Conservation (phyloP, 1,140 invertebrate genomes). For the Drosophila murphyi region DNA sequence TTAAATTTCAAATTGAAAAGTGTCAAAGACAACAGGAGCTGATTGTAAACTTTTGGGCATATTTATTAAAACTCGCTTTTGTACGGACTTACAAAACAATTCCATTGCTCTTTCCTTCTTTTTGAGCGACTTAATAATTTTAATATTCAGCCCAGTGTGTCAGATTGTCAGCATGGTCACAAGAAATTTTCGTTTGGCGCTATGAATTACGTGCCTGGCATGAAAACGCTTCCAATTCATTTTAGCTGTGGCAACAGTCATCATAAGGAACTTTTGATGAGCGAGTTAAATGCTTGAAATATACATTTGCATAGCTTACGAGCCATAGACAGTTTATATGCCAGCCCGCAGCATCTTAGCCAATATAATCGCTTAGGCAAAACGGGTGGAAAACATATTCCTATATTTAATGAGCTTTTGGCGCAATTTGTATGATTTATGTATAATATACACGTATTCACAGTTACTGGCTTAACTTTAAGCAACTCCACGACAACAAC, state of each 20-base stretch:
- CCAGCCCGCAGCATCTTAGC: not conserved
- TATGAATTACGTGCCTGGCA: slow-evolving; percentile 42
- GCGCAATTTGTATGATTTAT: slow-evolving; percentile 50
- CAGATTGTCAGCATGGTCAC: slow-evolving; percentile 36
- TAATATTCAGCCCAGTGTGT: slow-evolving; percentile 22
- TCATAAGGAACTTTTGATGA: slow-evolving; percentile 50
- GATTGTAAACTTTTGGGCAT: no score
- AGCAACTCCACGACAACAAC: slow-evolving; percentile 50
- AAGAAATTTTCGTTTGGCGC: slow-evolving; percentile 24
- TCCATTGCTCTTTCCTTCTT: no score
- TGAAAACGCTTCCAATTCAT: slow-evolving; percentile 20
- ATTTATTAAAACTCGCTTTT: no score
- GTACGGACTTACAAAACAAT: no score
- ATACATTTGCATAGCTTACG: slow-evolving; percentile 47
- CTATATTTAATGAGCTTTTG: slow-evolving; percentile 34
- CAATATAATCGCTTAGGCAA: slow-evolving; percentile 49
- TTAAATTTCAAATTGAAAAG: no score
- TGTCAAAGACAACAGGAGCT: no score
- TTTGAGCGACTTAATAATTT: no score
- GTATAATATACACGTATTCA: slow-evolving; percentile 31
- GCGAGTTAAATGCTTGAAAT: slow-evolving; percentile 65
- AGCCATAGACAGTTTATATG: not conserved
- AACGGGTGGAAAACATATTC: slow-evolving; percentile 6
- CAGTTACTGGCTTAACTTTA: slow-evolving; percentile 25
- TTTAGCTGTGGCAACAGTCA: slow-evolving; percentile 30